Percentiles rank a stretch among this genome's conserved stretches.
These are phyloP conservation scores for Eulemur macaco DNA, from an alignment of 2,113 vertebrate species.

Conservation along the genomic window DNA sequence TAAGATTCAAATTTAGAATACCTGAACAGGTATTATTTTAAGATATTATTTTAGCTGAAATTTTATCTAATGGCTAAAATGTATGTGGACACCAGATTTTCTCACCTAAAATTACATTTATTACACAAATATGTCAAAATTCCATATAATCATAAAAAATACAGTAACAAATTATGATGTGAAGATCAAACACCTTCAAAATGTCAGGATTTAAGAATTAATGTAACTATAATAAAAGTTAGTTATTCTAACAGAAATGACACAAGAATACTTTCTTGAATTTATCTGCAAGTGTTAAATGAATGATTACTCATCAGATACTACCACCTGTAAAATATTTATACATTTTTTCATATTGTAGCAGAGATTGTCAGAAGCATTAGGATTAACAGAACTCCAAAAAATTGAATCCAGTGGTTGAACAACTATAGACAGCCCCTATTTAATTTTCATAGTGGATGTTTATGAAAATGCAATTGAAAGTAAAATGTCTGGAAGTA, in stretches of 20 bases:
- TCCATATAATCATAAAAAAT: neutral
- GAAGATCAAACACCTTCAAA: neutral
- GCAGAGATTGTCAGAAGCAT: neutral
- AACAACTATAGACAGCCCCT: neutral
- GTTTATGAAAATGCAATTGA: neutral
- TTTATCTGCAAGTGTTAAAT: neutral
- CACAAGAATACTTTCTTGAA: neutral
- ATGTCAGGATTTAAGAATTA: neutral
- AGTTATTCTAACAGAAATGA: neutral
- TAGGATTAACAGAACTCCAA: neutral
- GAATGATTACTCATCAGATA: neutral
- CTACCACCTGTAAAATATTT: neutral
- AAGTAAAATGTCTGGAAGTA: neutral
- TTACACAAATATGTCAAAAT: neutral
- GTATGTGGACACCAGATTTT: neutral
- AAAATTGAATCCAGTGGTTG: neutral
- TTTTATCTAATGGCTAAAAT: neutral
- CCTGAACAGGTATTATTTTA: neutral
- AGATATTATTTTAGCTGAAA: neutral
- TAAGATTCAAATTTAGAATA: slow-evolving; percentile 23
- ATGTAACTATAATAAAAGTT: neutral
- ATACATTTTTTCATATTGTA: neutral
- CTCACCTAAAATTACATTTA: neutral
- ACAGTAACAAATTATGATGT: neutral
- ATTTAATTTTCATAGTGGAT: neutral